Evolutionary conservation across 2,113 vertebrate species (phyloP).

Genomic region (Hippocampus mohnikei): DNA sequence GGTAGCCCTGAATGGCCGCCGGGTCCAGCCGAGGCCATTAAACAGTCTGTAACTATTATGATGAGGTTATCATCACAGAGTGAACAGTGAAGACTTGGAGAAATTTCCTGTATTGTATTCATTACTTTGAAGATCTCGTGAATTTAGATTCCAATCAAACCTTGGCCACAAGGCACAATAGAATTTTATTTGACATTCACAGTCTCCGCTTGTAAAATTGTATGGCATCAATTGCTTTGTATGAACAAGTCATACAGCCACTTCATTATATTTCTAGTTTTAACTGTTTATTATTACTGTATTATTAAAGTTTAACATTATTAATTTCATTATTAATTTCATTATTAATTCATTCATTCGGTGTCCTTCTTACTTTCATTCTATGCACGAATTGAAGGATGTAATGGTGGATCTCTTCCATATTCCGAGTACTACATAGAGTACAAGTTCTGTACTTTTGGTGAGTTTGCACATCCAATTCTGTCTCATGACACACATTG

Average conservation of each 20-base stretch:
- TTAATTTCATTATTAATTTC: neutral
- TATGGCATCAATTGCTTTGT: neutral
- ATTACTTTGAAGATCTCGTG: constrained; percentile 31
- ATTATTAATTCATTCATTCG: neutral
- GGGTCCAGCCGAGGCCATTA: constrained; percentile 20
- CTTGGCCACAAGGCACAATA: constrained; percentile 8
- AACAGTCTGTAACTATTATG: constrained; percentile 23
- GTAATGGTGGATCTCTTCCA: too few species aligned
- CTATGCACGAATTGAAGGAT: too few species aligned
- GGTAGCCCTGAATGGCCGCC: constrained; percentile 1
- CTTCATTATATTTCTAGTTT: neutral
- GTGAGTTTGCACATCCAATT: too few species aligned
- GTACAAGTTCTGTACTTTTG: too few species aligned
- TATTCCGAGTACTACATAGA: too few species aligned
- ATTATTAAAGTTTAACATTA: too few species aligned
- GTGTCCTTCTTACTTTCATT: too few species aligned
- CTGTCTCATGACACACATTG: too few species aligned
- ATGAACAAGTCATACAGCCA: neutral
- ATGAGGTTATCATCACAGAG: constrained; percentile 10
- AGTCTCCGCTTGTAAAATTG: constrained; percentile 2
- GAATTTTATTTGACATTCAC: neutral
- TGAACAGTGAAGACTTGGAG: constrained; percentile 2
- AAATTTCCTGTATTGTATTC: constrained; percentile 19
- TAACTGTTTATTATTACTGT: neutral
- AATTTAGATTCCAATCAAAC: constrained; percentile 13